Conservation (phyloP, 2,797 vertebrate species). For the Mycteria americana region DNA sequence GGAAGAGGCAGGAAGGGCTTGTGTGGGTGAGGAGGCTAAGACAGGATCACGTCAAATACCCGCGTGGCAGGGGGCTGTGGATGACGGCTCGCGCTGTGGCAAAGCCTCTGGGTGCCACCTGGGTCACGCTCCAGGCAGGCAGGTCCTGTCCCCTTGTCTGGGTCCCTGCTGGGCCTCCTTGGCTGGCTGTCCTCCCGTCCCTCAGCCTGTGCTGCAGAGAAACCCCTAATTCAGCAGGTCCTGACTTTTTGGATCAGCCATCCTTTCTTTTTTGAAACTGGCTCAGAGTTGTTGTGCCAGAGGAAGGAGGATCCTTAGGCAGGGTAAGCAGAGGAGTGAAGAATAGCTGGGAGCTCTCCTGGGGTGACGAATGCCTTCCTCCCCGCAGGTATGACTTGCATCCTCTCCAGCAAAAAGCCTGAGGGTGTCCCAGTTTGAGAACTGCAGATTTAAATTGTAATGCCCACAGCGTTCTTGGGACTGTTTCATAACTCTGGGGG, state of each 20-base stretch:
- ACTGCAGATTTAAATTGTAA: not conserved
- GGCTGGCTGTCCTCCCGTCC: not conserved
- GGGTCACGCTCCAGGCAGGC: not conserved
- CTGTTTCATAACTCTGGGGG: not conserved
- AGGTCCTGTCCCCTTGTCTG: not conserved
- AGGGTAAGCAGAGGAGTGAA: not conserved
- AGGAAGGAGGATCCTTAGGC: not conserved
- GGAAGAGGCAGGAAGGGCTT: not conserved
- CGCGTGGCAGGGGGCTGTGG: accelerated
- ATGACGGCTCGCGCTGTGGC: accelerated
- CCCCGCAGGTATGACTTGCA: not conserved
- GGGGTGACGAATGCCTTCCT: not conserved
- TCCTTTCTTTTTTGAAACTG: not conserved
- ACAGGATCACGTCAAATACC: not conserved
- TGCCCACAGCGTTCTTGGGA: accelerated
- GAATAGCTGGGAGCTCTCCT: not conserved
- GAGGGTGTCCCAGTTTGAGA: not conserved
- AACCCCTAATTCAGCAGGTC: not conserved
- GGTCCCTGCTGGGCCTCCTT: not conserved
- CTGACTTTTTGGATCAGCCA: not conserved
- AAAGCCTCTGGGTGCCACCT: not conserved
- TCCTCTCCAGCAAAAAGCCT: not conserved
- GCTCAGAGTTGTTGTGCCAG: not conserved
- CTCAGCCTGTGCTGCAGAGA: not conserved
- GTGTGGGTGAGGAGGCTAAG: not conserved